phyloP scores from a whole-genome alignment of 2,797 vertebrate genomes.

The Hipposideros larvatus region DNA sequence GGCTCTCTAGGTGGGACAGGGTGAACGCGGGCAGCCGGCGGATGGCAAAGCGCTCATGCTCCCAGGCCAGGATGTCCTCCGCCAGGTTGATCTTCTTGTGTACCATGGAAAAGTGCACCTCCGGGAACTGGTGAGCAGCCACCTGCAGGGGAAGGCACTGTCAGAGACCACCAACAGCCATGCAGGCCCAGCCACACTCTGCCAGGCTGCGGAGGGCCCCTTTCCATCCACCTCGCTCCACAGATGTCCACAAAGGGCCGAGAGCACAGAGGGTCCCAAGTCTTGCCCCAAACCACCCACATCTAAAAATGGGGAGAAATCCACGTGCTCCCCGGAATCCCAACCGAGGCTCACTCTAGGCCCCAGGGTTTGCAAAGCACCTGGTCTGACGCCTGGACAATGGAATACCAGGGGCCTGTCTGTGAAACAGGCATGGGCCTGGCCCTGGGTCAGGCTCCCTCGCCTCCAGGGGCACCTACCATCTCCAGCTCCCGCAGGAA shows the following conservation, averaged over 20 bases:
- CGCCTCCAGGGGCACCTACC: constrained; percentile 85
- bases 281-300: background rate
- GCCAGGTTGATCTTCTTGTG: constrained; percentile 99
- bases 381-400: background rate
- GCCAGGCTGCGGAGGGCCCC: background rate
- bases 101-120: constrained; percentile 98
- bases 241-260: background rate
- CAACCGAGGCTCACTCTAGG: background rate
- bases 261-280: fast-evolving
- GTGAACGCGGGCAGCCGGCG: constrained; percentile 97
- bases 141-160: constrained; percentile 86
- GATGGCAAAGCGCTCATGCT: constrained; percentile 98
- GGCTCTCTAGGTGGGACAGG: constrained; percentile 96
- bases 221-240: fast-evolving
- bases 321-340: background rate
- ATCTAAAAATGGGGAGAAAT: background rate
- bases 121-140: constrained; percentile 92
- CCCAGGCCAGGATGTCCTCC: constrained; percentile 98
- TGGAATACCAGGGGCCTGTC: background rate
- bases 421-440: background rate
- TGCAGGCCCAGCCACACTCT: fast-evolving
- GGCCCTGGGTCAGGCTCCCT: background rate
- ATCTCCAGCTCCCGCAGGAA: constrained; percentile 95
- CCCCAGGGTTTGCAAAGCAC: background rate
- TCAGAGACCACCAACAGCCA: background rate